These are phyloP conservation scores for Keiferia lycopersicella DNA, from an alignment of 2,888 invertebrate species.

Conservation along the genomic window DNA sequence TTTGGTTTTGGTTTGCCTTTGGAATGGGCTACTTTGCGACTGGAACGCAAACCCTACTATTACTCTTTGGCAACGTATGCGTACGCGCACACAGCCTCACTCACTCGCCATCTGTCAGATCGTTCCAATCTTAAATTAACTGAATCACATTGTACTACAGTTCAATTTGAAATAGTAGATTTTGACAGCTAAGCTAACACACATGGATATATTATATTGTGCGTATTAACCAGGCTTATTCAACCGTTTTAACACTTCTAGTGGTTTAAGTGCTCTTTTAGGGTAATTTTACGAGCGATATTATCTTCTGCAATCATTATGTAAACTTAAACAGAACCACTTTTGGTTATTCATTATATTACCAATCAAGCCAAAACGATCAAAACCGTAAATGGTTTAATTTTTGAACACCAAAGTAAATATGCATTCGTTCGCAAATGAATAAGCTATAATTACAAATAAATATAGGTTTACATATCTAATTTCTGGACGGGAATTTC, in stretches of 20 bases:
- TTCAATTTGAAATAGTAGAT: neutral
- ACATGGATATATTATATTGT: no score
- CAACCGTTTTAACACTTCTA: conserved; percentile 10
- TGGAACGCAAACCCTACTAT: conserved; percentile 30
- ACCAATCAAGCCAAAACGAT: conserved; percentile 5
- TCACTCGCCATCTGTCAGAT: conserved; percentile 23
- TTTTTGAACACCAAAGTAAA: neutral
- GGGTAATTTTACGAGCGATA: conserved; percentile 29
- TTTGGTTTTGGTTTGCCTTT: no score
- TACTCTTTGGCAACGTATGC: conserved; percentile 53
- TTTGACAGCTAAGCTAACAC: conserved; percentile 12
- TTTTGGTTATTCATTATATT: conserved; percentile 9
- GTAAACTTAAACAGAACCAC: conserved; percentile 19
- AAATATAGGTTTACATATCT: no score
- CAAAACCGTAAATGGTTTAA: neutral
- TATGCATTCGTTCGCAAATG: neutral
- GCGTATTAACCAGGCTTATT: neutral
- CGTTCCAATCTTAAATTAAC: conserved; percentile 7
- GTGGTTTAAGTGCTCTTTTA: conserved; percentile 27
- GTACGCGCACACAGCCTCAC: conserved; percentile 20
- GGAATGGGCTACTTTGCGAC: no score
- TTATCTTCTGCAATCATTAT: conserved; percentile 24
- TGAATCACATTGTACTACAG: conserved; percentile 17
- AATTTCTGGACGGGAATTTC: no score
- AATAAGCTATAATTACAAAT: no score